Evolutionary conservation across 2,888 invertebrate species (phyloP).

Genomic region (Melangyna quadrimaculata): DNA sequence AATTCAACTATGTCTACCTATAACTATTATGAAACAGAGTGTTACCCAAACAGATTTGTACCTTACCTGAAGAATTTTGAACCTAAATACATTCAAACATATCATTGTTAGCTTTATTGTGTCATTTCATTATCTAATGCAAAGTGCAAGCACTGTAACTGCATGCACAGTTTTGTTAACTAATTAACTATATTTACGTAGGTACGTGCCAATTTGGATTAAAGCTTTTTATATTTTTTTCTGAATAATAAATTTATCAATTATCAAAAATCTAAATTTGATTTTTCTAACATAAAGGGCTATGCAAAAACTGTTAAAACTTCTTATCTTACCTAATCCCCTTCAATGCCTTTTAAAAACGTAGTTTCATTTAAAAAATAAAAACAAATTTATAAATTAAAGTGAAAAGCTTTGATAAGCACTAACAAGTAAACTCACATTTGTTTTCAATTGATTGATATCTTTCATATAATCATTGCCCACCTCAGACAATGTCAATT

Average conservation of each 20-base stretch:
- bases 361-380: background rate
- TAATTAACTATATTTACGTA: background rate
- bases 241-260: background rate
- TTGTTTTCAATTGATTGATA: background rate
- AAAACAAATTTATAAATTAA: background rate
- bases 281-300: background rate
- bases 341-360: background rate
- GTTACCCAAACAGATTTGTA: too few relatives aligned
- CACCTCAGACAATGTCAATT: background rate
- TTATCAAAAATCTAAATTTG: background rate
- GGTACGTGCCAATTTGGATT: background rate
- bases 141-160: background rate
- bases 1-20: too few relatives aligned
- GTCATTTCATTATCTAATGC: constrained; percentile 17
- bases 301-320: background rate
- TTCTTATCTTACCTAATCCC: background rate
- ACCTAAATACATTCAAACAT: background rate
- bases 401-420: background rate
- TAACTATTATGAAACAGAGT: too few relatives aligned
- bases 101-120: background rate
- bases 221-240: background rate
- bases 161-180: background rate
- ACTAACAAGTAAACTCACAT: background rate
- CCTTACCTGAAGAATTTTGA: too few relatives aligned
- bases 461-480: background rate